A percentile compares a stretch with the other conserved stretches of the same genome.
phyloP scores from a whole-genome alignment of 2,113 vertebrate genomes.

The Lipophrys pholis region DNA sequence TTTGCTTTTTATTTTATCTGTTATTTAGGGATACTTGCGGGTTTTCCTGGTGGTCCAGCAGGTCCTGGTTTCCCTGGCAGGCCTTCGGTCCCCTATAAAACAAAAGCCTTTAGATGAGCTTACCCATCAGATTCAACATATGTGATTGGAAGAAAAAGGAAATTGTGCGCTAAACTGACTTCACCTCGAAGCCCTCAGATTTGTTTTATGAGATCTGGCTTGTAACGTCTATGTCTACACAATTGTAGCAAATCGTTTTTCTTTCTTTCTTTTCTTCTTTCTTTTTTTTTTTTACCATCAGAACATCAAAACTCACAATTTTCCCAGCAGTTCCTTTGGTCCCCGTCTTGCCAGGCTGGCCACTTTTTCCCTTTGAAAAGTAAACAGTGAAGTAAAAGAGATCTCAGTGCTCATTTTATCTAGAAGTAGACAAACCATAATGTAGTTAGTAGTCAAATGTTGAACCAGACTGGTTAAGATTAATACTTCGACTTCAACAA shows the following conservation, averaged over 20 bases:
- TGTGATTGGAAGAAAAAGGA: too few relatives aligned
- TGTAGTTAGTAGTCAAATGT: too few relatives aligned
- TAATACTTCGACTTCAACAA: too few relatives aligned
- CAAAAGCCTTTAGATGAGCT: slow-evolving; percentile 3
- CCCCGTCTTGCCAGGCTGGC: slow-evolving; percentile 67
- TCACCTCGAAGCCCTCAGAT: neutral
- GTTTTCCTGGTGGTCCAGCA: slow-evolving; percentile 73
- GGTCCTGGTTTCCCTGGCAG: slow-evolving; percentile 62
- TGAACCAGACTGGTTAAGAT: too few relatives aligned
- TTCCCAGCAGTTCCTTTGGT: slow-evolving; percentile 71
- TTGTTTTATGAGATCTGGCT: neutral
- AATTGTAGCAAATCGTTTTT: neutral
- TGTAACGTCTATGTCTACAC: neutral
- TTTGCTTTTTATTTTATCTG: neutral
- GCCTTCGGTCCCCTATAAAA: slow-evolving; percentile 73
- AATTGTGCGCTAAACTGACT: neutral
- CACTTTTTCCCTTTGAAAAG: slow-evolving; percentile 70
- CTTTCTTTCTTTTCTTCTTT: neutral
- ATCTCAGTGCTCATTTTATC: neutral
- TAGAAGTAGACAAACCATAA: neutral
- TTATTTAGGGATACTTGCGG: slow-evolving; percentile 69
- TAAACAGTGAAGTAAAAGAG: neutral
- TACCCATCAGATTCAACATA: neutral
- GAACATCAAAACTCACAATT: slow-evolving; percentile 66
- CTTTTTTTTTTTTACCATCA: neutral